Evolutionary conservation across 2,888 invertebrate species (phyloP).

Genomic region (Dasypogon diadema): DNA sequence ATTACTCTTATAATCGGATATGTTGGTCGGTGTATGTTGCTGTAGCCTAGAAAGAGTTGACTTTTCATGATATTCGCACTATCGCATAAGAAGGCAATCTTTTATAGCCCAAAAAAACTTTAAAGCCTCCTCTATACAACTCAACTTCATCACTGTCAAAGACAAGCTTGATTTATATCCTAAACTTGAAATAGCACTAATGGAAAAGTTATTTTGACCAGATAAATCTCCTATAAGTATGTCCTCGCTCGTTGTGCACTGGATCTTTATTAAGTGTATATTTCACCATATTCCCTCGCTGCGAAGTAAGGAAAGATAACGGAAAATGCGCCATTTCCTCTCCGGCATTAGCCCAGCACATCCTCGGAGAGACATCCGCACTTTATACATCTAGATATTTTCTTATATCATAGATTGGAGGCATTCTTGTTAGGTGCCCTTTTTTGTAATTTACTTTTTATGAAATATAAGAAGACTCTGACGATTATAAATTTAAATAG

Average conservation of each 20-base stretch:
- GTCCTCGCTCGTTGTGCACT: constrained; percentile 7
- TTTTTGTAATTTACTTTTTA: constrained; percentile 42
- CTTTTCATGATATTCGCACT: no score
- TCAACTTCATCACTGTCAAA: neutral
- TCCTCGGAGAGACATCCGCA: constrained; percentile 17
- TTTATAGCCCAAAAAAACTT: no score
- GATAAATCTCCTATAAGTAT: constrained; percentile 29
- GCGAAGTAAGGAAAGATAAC: neutral
- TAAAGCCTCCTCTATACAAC: neutral
- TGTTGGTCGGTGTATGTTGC: no score
- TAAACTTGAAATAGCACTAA: neutral
- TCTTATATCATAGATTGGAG: neutral
- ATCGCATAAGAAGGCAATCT: no score
- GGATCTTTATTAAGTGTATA: constrained; percentile 8
- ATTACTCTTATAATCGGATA: no score
- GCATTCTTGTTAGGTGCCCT: constrained; percentile 12
- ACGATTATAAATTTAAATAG: constrained; percentile 45
- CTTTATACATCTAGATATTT: neutral
- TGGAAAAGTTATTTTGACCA: constrained; percentile 32
- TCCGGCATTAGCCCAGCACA: constrained; percentile 1
- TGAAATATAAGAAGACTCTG: constrained; percentile 37
- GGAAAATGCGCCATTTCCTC: constrained; percentile 25
- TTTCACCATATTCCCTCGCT: constrained; percentile 17
- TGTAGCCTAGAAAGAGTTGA: no score
- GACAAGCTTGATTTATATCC: neutral